A percentile compares a stretch with the other conserved stretches of the same genome.
Conservation (phyloP, 1,140 invertebrate genomes). For the Lepidostoma basale region DNA sequence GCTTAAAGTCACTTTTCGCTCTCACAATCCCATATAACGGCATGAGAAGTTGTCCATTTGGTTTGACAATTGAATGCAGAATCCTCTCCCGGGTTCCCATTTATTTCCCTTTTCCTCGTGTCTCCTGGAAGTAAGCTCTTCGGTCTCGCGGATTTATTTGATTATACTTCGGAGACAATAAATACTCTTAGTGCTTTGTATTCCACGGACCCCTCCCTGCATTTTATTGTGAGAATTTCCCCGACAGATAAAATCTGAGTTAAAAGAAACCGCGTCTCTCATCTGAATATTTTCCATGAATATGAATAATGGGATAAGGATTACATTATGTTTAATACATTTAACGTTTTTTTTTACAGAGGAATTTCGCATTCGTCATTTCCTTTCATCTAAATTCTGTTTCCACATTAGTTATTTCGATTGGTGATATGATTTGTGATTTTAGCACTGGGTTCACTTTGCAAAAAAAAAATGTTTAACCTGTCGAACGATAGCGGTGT, state of each 20-base stretch:
- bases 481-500: too few species aligned
- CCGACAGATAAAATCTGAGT: background rate
- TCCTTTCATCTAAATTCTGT: background rate
- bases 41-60: constrained; percentile 4
- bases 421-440: too few species aligned
- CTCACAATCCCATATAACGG: too few species aligned
- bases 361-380: background rate
- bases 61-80: constrained; percentile 13
- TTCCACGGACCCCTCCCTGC: background rate
- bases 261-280: background rate
- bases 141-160: background rate
- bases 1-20: too few species aligned
- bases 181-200: background rate
- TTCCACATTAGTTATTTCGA: too few species aligned
- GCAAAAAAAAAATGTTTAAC: too few species aligned
- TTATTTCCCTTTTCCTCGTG: background rate
- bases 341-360: too few species aligned
- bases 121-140: background rate
- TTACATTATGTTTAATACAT: too few species aligned
- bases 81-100: background rate
- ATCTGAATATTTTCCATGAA: background rate
- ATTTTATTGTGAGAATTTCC: constrained; percentile 4
- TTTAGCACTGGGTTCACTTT: too few species aligned
- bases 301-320: background rate
- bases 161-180: background rate